A percentile compares a stretch with the other conserved stretches of the same genome.
phyloP scores from a whole-genome alignment of 2,113 vertebrate genomes.

The Leucopsar rothschildi region DNA sequence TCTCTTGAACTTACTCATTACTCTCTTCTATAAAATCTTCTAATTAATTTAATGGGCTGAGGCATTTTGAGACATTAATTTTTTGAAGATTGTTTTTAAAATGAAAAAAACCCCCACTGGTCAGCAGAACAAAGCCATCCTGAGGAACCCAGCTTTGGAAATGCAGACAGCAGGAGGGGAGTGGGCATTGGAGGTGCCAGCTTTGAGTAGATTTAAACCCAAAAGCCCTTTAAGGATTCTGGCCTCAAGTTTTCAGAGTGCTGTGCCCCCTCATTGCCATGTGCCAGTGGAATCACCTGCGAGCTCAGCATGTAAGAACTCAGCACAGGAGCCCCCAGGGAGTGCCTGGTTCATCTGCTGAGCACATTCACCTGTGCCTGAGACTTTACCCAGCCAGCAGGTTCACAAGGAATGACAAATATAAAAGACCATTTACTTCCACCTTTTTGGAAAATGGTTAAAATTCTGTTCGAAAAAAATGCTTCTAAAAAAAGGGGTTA shows the following conservation, averaged over 20 bases:
- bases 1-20: conserved; percentile 47
- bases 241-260: not conserved
- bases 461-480: not conserved
- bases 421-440: not conserved
- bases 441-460: not conserved
- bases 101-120: not conserved
- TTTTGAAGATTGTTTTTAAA: not conserved
- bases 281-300: not conserved
- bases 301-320: not conserved
- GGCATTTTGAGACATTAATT: conserved; percentile 30
- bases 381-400: not conserved
- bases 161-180: not conserved
- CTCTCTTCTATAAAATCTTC: conserved; percentile 46
- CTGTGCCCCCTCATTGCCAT: not conserved
- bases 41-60: conserved; percentile 41
- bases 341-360: not conserved
- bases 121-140: not conserved
- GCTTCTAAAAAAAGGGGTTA: not conserved
- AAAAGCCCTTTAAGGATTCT: not conserved
- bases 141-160: not conserved
- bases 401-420: not conserved
- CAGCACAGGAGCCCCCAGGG: not conserved
- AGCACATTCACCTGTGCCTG: not conserved
- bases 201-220: not conserved
- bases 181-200: not conserved